Conservation (phyloP, 2,113 vertebrate genomes). For the Ciconia boyciana region DNA sequence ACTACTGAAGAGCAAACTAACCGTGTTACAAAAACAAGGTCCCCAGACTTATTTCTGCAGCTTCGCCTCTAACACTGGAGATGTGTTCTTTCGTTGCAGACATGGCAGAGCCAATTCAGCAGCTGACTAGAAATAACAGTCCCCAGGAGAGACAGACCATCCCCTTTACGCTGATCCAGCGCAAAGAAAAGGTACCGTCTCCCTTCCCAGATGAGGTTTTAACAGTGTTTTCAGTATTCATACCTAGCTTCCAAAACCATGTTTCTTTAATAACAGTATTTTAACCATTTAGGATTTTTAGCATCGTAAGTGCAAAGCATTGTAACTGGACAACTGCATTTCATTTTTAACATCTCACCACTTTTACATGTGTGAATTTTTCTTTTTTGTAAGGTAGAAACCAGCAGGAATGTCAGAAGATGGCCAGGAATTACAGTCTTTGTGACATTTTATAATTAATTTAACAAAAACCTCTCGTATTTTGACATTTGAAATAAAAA, state of each 20-base stretch:
- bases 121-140: constrained; percentile 81
- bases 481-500: not conserved
- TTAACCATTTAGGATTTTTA: fast-evolving
- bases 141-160: constrained; percentile 76
- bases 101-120: constrained; percentile 89
- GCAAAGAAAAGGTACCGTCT: constrained; percentile 81
- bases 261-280: fast-evolving
- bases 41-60: fast-evolving
- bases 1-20: fast-evolving
- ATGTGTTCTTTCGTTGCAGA: constrained; percentile 62
- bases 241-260: fast-evolving
- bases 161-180: constrained; percentile 78
- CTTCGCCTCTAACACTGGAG: fast-evolving
- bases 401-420: not conserved
- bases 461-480: not conserved
- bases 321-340: not conserved
- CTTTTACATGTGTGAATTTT: fast-evolving
- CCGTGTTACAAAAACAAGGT: fast-evolving
- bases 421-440: not conserved
- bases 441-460: not conserved
- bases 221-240: fast-evolving
- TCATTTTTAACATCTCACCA: not conserved
- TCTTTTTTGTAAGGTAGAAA: not conserved
- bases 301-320: fast-evolving
- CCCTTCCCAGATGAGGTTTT: fast-evolving